Percentiles rank a stretch among this genome's conserved stretches.
These are phyloP conservation scores for Rhinatrema bivittatum DNA, from an alignment of 2,797 vertebrate species.

Conservation along the genomic window DNA sequence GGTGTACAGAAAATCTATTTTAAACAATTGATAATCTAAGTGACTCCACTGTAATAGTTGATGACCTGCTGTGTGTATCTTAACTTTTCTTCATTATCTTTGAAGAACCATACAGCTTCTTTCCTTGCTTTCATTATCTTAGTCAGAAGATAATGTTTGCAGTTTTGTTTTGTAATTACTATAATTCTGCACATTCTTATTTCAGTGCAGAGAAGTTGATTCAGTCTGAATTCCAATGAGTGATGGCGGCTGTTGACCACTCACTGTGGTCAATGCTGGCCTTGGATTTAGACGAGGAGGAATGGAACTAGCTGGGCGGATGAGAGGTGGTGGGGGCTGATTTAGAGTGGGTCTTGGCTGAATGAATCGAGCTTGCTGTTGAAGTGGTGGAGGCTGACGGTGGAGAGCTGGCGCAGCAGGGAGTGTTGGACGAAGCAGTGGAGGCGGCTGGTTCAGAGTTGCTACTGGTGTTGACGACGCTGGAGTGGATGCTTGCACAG, in stretches of 20 bases:
- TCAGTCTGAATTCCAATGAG: slow-evolving; percentile 78
- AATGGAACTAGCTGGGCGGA: slow-evolving; percentile 83
- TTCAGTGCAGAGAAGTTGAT: slow-evolving; percentile 76
- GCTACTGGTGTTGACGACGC: slow-evolving; percentile 59
- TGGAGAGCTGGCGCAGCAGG: slow-evolving; percentile 88
- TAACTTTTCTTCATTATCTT: slow-evolving; percentile 19
- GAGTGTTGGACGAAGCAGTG: slow-evolving; percentile 83
- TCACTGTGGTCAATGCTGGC: slow-evolving; percentile 56
- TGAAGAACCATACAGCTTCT: slow-evolving; percentile 33
- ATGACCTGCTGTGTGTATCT: slow-evolving; percentile 28
- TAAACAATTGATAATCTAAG: slow-evolving; percentile 21
- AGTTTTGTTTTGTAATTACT: slow-evolving; percentile 29
- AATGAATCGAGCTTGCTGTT: slow-evolving; percentile 88
- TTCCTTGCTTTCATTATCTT: slow-evolving; percentile 24
- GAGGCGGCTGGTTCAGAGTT: slow-evolving; percentile 86
- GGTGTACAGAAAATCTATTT: slow-evolving; percentile 36
- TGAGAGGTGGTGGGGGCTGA: slow-evolving; percentile 86
- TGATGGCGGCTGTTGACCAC: slow-evolving; percentile 66
- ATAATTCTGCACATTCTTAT: slow-evolving; percentile 17
- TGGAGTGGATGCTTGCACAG: slow-evolving; percentile 59
- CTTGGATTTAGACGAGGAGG: slow-evolving; percentile 90
- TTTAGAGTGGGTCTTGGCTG: slow-evolving; percentile 83
- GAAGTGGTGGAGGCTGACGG: slow-evolving; percentile 90
- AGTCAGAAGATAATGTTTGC: no score
- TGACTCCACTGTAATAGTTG: slow-evolving; percentile 17